Conservation (phyloP, 2,888 invertebrate genomes). For the Noctua fimbriata region DNA sequence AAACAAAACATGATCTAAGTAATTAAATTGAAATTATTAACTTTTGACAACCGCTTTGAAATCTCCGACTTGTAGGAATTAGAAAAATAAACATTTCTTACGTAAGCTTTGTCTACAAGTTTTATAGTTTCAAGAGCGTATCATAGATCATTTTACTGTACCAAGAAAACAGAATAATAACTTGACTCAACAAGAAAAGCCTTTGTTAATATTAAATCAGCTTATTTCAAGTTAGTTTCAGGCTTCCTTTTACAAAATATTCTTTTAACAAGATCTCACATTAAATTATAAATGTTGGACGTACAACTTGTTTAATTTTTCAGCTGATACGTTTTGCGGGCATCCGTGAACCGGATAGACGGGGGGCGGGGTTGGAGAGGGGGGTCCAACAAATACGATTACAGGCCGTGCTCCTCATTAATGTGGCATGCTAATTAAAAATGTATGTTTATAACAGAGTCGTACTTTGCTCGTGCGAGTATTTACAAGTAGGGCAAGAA, state of each 20-base stretch:
- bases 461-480: constrained; percentile 20
- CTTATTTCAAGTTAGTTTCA: constrained; percentile 14
- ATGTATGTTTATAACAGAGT: constrained; percentile 52
- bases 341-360: constrained; percentile 60
- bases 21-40: background rate
- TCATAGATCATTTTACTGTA: too few relatives aligned
- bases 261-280: constrained; percentile 22
- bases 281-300: constrained; percentile 40
- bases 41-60: background rate
- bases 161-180: background rate
- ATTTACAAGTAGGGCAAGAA: constrained; percentile 33
- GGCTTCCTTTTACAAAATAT: constrained; percentile 10
- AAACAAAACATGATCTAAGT: constrained; percentile 16
- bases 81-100: background rate
- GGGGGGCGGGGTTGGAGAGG: background rate
- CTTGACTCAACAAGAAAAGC: background rate
- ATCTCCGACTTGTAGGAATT: background rate
- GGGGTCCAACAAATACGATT: constrained; percentile 64
- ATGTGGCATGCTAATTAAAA: constrained; percentile 59
- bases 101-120: background rate
- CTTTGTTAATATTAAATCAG: constrained; percentile 21
- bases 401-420: constrained; percentile 56
- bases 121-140: background rate
- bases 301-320: constrained; percentile 56
- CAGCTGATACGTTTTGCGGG: constrained; percentile 58